These are phyloP conservation scores for Euzetes globulus DNA, from an alignment of 2,888 invertebrate species.

Conservation along the genomic window DNA sequence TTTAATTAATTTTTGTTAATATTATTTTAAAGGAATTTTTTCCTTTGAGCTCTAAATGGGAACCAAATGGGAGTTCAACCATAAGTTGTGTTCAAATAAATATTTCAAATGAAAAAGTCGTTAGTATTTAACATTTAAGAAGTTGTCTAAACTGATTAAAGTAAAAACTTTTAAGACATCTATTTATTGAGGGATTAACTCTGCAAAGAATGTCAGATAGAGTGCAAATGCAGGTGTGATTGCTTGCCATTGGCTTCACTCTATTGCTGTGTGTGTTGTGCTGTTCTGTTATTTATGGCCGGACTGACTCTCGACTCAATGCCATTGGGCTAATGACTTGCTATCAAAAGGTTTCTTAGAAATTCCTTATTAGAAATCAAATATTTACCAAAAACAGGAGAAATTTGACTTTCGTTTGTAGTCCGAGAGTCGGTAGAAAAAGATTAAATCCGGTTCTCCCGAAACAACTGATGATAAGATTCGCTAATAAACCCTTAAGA, in stretches of 20 bases:
- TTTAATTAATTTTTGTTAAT: not conserved
- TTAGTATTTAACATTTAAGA: not conserved
- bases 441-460: slow-evolving; percentile 14
- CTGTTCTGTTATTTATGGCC: slow-evolving; percentile 8
- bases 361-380: slow-evolving; percentile 19
- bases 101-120: not conserved
- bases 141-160: slow-evolving; percentile 14
- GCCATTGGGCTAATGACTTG: slow-evolving; percentile 7
- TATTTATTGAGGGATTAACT: slow-evolving; percentile 17
- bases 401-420: slow-evolving; percentile 24
- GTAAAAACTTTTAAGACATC: not conserved
- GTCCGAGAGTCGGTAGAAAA: slow-evolving; percentile 6
- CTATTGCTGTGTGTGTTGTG: not conserved
- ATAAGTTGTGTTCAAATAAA: not conserved
- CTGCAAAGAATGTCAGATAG: slow-evolving; percentile 3
- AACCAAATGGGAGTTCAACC: not conserved
- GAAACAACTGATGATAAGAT: not conserved
- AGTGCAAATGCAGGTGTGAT: not conserved
- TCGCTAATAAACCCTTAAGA: not conserved
- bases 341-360: slow-evolving; percentile 2
- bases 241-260: not conserved
- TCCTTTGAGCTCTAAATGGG: not conserved
- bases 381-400: slow-evolving; percentile 20
- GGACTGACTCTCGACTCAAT: not conserved
- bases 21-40: not conserved